Base-by-base conservation (phyloP, 2,888 invertebrate species). In the Rhamphomyia laevipes region DNA sequence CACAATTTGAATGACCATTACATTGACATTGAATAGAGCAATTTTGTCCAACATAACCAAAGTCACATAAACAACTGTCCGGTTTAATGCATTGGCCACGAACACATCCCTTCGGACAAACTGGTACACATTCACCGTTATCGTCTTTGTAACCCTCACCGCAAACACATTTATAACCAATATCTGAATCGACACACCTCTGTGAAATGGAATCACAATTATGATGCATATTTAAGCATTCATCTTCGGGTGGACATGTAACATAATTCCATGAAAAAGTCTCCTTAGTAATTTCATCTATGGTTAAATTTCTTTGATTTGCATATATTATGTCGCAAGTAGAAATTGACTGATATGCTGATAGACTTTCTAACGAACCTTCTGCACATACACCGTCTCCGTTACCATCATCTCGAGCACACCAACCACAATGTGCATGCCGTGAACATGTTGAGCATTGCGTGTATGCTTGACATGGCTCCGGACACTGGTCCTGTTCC, bases 351-450 rank as follows among this genome's bases (percentile, higher is more conserved):
- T 77, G 76, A 60, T 77, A 76, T 54, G 78, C 77, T 1, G 66
- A 61, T 6, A 86, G 84, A 49, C 83, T 77, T 61, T 84, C 85
- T 46, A 86, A 77, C 0, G 86, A 88, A 0, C 93, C 94, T 64
- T 86, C 85, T 0, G 88, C 84, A 59, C 94, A 94, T 6, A 88
- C 77, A n/a, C 94, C 94, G 61, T 77, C 82, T 43, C 86, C 86
- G 57, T 78, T 76, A 17, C 72, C 74, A 2, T 74, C 77, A 46
- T 78, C 76, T 17, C 81, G 67, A 0, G 91, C 84, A 66, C 94
- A 95, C 95, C 95, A 96, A 11, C 95, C 95, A 63, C 95, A 95
- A 60, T 90, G 86, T 0, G 91, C 87, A 60, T 89, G 86, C 55
- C 83, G 80, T 43, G 95, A 72, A 63, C 95, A 95, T 33, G 83